Evolutionary conservation across 2,797 vertebrate species (phyloP).

Genomic region (Acanthopagrus latus): DNA sequence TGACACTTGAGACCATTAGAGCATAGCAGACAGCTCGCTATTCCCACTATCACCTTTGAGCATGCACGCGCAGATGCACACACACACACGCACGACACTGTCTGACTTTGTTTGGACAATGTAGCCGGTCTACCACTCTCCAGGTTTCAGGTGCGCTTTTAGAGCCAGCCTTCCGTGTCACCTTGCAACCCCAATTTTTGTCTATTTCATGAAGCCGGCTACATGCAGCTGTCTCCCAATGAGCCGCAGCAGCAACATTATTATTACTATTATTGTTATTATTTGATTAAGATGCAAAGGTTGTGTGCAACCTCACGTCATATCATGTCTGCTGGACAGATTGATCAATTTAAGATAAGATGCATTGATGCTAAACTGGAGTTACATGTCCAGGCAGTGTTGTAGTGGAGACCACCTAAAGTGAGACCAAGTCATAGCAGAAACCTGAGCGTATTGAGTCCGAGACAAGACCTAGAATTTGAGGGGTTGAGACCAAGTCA

Average conservation of each 20-base stretch:
- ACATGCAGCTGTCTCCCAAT: conserved; percentile 1
- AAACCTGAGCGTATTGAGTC: too few species aligned
- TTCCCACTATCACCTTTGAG: conserved; percentile 31
- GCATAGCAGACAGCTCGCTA: conserved; percentile 33
- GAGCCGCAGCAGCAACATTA: background rate
- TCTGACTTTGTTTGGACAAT: conserved; percentile 48
- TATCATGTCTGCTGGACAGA: background rate
- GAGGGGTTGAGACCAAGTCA: too few species aligned
- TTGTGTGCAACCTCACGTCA: too few species aligned
- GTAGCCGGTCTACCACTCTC: conserved; percentile 33
- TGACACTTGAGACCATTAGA: conserved; percentile 44
- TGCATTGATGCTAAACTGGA: background rate
- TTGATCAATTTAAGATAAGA: too few species aligned
- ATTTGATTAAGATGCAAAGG: background rate
- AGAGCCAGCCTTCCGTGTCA: conserved; percentile 52
- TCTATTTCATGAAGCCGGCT: conserved; percentile 18
- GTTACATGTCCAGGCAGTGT: background rate
- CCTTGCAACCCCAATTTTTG: conserved; percentile 54
- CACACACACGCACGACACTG: background rate
- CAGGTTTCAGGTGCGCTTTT: conserved; percentile 62
- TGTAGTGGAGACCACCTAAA: too few species aligned
- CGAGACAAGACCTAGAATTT: too few species aligned
- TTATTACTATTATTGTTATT: too few species aligned
- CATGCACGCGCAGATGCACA: background rate
- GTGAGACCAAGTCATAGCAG: too few species aligned